These are phyloP conservation scores for Papilio protenor DNA, from an alignment of 2,888 invertebrate genomes.

Conservation along the genomic window DNA sequence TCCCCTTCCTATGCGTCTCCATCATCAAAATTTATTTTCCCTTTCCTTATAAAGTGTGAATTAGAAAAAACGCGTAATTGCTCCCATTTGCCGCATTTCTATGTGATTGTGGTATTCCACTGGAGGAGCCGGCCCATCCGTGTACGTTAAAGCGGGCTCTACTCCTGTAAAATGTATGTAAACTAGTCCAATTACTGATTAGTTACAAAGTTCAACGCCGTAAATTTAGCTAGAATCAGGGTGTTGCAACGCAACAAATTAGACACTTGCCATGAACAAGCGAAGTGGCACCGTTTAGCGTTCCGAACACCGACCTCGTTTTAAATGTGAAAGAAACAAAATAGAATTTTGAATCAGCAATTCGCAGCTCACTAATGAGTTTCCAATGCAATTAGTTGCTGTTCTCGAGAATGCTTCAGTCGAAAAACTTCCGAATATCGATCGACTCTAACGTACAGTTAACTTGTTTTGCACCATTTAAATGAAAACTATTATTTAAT, in stretches of 20 bases:
- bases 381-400: constrained; percentile 65
- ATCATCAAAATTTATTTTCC: too few relatives aligned
- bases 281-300: constrained; percentile 64
- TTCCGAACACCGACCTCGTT: constrained; percentile 55
- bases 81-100: too few relatives aligned
- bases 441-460: neutral
- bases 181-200: constrained; percentile 7
- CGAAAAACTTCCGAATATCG: constrained; percentile 27
- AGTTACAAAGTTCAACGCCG: constrained; percentile 10
- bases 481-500: neutral
- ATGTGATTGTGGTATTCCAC: too few relatives aligned
- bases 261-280: constrained; percentile 54
- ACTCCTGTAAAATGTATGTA: neutral
- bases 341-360: constrained; percentile 72
- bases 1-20: too few relatives aligned
- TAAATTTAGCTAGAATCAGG: constrained; percentile 27
- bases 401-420: constrained; percentile 52
- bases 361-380: constrained; percentile 70
- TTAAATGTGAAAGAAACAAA: constrained; percentile 65
- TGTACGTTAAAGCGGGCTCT: too few relatives aligned
- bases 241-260: constrained; percentile 36
- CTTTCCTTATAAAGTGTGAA: too few relatives aligned
- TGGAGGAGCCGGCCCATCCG: too few relatives aligned
- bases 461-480: constrained; percentile 5
- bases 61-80: too few relatives aligned